Percentiles rank a stretch among this genome's conserved stretches.
Conservation (phyloP, 2,888 invertebrate genomes). For the Meliscaeva auricollis region DNA sequence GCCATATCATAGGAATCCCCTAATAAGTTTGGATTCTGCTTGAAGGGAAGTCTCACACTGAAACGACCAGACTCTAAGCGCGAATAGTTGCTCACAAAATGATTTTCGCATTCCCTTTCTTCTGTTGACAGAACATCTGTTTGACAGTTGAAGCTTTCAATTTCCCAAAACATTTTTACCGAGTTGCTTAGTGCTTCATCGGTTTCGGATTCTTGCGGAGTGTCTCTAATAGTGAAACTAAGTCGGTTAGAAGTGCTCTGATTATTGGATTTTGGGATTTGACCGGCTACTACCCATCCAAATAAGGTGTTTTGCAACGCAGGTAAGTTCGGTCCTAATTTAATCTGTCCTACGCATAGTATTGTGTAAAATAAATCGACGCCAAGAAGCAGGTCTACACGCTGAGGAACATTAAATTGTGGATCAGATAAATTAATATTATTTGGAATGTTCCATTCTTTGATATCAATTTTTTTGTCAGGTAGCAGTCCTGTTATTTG, state of each 20-base stretch:
- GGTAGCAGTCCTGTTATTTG: conserved; percentile 48
- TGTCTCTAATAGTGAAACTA: background rate
- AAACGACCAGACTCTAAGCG: conserved; percentile 1
- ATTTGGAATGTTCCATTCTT: conserved; percentile 27
- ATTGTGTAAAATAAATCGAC: conserved; percentile 45
- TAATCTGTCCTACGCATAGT: conserved; percentile 45
- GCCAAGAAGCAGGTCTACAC: conserved; percentile 54
- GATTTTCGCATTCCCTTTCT: conserved; percentile 35
- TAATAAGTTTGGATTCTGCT: conserved; percentile 5
- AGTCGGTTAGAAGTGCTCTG: background rate
- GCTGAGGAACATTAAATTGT: conserved; percentile 42
- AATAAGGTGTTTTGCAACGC: conserved; percentile 50
- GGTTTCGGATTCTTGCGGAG: background rate
- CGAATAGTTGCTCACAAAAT: conserved; percentile 22
- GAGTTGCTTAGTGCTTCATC: background rate
- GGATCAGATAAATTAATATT: conserved; percentile 53
- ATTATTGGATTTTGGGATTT: conserved; percentile 21
- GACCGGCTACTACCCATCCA: conserved; percentile 60
- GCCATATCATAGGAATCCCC: conserved; percentile 5
- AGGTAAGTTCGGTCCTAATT: conserved; percentile 40
- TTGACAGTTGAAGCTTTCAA: conserved; percentile 3
- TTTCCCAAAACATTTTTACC: conserved; percentile 16
- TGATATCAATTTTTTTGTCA: conserved; percentile 40
- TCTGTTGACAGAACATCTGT: conserved; percentile 11
- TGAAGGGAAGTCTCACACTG: background rate